A percentile compares a stretch with the other conserved stretches of the same genome.
Evolutionary conservation across 2,888 invertebrate genomes (phyloP).

Genomic region (Stenodema calcarata): DNA sequence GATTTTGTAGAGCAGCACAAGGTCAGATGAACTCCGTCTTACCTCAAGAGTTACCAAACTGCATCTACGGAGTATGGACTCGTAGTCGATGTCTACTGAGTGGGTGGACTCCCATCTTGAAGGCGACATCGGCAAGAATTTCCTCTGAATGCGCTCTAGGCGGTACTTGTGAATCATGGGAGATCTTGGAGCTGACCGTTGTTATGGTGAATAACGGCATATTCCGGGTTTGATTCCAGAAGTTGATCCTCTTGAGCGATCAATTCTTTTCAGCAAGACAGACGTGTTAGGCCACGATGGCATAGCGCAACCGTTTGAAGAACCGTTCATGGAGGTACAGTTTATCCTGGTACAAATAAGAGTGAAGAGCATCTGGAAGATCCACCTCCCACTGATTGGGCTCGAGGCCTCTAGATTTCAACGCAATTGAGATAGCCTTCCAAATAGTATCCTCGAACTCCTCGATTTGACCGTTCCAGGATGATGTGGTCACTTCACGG

Average conservation of each 20-base stretch:
- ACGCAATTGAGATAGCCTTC: neutral
- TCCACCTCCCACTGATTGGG: neutral
- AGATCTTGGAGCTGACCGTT: neutral
- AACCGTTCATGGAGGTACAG: neutral
- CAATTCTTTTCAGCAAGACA: neutral
- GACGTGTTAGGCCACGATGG: neutral
- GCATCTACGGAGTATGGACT: too few species aligned
- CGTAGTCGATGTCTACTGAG: too few species aligned
- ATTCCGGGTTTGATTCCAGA: neutral
- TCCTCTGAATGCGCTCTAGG: too few species aligned
- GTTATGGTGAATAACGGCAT: neutral
- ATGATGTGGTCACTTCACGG: slow-evolving; percentile 9
- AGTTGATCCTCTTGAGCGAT: neutral
- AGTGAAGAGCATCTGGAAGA: neutral
- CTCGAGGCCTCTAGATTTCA: neutral
- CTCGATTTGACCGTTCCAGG: slow-evolving; percentile 4
- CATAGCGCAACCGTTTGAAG: neutral
- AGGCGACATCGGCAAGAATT: too few species aligned
- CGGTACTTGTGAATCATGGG: too few species aligned
- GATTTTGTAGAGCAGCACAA: too few species aligned
- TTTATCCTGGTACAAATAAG: neutral
- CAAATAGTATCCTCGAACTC: neutral
- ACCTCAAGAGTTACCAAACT: too few species aligned
- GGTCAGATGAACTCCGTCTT: too few species aligned
- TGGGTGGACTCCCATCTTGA: too few species aligned